Percentiles rank a stretch among this genome's conserved stretches.
Conservation (phyloP, 2,113 vertebrate genomes). For the Motacilla alba region DNA sequence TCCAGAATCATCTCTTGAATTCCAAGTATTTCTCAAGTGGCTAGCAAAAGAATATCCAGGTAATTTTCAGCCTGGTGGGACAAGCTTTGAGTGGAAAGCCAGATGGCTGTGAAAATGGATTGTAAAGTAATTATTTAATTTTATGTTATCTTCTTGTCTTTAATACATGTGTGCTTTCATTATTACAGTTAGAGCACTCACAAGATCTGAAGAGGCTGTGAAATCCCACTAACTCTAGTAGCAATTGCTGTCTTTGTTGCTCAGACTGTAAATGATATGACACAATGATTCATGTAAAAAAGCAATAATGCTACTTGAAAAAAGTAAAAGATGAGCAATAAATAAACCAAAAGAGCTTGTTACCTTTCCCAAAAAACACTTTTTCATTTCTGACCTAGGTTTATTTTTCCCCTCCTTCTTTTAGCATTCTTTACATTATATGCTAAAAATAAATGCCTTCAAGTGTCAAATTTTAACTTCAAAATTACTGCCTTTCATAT, state of each 20-base stretch:
- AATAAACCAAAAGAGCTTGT: neutral
- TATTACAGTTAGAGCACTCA: neutral
- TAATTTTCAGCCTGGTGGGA: constrained; percentile 12
- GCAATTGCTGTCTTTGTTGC: constrained; percentile 23
- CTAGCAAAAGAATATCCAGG: constrained; percentile 32
- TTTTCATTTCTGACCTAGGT: constrained; percentile 53
- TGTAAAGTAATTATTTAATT: neutral
- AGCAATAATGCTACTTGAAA: neutral
- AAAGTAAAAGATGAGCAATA: constrained; percentile 23
- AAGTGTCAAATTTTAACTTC: constrained; percentile 57
- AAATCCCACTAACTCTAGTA: constrained; percentile 3
- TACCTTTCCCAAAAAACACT: constrained; percentile 18
- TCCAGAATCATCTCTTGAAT: constrained; percentile 72
- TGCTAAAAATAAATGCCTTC: constrained; percentile 58
- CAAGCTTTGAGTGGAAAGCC: neutral
- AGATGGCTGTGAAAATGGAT: neutral
- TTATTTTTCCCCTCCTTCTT: neutral
- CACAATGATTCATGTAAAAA: neutral
- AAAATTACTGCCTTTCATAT: constrained; percentile 69
- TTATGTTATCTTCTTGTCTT: neutral
- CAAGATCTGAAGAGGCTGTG: neutral
- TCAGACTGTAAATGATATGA: neutral
- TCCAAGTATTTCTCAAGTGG: constrained; percentile 71
- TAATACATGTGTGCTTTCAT: neutral
- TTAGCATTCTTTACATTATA: constrained; percentile 25